Base-by-base conservation (phyloP, 2,113 vertebrate genomes). In the Sciurus niger region DNA sequence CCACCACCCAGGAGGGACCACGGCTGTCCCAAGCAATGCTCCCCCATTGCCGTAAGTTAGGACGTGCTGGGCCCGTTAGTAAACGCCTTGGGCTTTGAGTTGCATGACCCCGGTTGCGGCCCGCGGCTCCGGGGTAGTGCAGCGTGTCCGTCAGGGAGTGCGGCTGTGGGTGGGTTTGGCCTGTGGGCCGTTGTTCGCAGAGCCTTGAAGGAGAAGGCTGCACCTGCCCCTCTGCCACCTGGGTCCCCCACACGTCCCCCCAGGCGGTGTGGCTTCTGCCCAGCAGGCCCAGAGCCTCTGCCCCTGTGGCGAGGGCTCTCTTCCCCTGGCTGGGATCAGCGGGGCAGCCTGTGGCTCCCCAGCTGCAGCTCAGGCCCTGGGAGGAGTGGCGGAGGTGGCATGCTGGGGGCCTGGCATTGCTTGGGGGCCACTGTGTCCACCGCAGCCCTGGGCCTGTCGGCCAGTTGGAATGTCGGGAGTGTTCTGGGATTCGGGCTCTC, bases 151-250 rank as follows among this genome's bases (percentile, higher is more conserved):
- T 1, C 3, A 9, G 9, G 30, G 60, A 0, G 1, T 24, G 55
- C 55, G 22, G n/a, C 58, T 0, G 12, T 0, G 1, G n/a, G 17
- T 55, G 28, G 0, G 0, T n/a, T 7, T n/a, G 32, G 84, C 37
- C 46, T 4, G 10, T 0, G 25, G 43, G 43, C 53, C 32, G 0
- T 24, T 0, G 16, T 83, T 55, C 6, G 40, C 70, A 12, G 0
- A 63, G 58, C 13, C 74, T 48, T 22, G 73, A 51, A 9, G 1
- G 7, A 46, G 77, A 78, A 73, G 43, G 3, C 17, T 2, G n/a
- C 32, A 2, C 48, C 46, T 37, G 7, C 12, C 5, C 4, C 18
- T 84, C 46, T 51, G 40, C 24, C 18, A 3, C 7, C 4, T 58
- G 32, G 32, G 67, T 28, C 5, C 28, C 2, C 34, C 67, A 6